Base-by-base conservation (phyloP, 2,113 vertebrate species). In the Otocyon megalotis region DNA sequence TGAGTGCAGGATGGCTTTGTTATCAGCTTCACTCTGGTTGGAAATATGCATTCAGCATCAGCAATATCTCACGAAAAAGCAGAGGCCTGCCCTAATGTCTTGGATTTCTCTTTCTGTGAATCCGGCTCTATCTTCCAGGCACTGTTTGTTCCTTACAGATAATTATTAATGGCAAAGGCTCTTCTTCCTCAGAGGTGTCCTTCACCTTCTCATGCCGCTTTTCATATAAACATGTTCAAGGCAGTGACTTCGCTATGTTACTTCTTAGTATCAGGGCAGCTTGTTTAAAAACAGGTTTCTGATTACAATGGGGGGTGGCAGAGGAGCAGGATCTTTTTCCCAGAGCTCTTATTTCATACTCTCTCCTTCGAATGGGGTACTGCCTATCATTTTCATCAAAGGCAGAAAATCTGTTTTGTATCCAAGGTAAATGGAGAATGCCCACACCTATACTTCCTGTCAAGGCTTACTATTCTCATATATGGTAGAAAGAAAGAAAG, bases 251-350 rank as follows among this genome's bases (percentile, higher is more conserved):
- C 76, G 22, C 74, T 74, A 4, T 93, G 60, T 81, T 32, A 67
- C 43, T 80, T 93, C 62, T 30, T 88, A 74, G 74, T 92, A 93
- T 69, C 79, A 76, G 74, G 54, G 77, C 8, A 53, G 56, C 43
- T 88, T 83, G n/a, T 93, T 97, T 92, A 97, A 92, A 97, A 92
- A 32, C 15, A 74, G 19, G 67, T 56, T 97, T 97, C 63, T 96
- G 48, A 93, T 93, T 81, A 93, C 65, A 95, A 76, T 19, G 60
- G 9, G 32, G n/a, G 43, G 60, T 11, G 58, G n/a, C 0, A 11
- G 58, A n/a, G n/a, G 32, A 48, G 14, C 26, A 10, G 15, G 43
- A 16, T 3, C 26, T 50, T 50, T 50, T 50, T 77, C 30, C 58
- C 86, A 72, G 76, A 89, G 26, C 19, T 63, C 74, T 92, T 80